phyloP scores from a whole-genome alignment of 2,797 vertebrate genomes.

The Dicrostonyx torquatus region DNA sequence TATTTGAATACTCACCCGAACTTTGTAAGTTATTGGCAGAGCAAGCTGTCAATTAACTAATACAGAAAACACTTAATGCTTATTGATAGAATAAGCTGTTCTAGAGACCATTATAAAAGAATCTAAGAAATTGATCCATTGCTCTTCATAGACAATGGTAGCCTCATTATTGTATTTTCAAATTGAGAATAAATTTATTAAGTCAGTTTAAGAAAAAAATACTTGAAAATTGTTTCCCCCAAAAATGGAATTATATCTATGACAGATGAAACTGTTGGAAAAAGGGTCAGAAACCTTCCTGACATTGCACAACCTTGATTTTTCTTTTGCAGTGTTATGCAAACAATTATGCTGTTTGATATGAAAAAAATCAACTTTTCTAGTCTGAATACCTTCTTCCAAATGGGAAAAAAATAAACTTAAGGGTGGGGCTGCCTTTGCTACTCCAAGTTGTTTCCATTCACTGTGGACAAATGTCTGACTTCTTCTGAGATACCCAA shows the following conservation, averaged over 20 bases:
- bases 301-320: not conserved
- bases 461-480: not conserved
- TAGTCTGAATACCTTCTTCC: slow-evolving; percentile 17
- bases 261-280: not conserved
- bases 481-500: not conserved
- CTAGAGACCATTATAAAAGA: slow-evolving; percentile 3
- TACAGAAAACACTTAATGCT: not conserved
- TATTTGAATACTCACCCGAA: not conserved
- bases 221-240: slow-evolving; percentile 16
- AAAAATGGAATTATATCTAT: not conserved
- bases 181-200: slow-evolving; percentile 20
- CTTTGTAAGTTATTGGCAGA: not conserved
- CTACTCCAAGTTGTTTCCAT: not conserved
- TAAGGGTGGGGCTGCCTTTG: not conserved
- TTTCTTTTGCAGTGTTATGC: not conserved
- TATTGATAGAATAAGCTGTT: not conserved
- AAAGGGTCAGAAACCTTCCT: not conserved
- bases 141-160: not conserved
- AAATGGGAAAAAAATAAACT: slow-evolving; percentile 45
- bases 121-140: not conserved
- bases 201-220: slow-evolving; percentile 11
- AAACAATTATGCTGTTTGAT: not conserved
- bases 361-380: slow-evolving; percentile 28
- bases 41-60: not conserved
- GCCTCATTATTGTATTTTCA: not conserved